Evolutionary conservation across 23 tunicate genomes (phyloP), one percentile per base, ranked within the genome.

Genomic region (Aplidium turbinatum): DNA sequence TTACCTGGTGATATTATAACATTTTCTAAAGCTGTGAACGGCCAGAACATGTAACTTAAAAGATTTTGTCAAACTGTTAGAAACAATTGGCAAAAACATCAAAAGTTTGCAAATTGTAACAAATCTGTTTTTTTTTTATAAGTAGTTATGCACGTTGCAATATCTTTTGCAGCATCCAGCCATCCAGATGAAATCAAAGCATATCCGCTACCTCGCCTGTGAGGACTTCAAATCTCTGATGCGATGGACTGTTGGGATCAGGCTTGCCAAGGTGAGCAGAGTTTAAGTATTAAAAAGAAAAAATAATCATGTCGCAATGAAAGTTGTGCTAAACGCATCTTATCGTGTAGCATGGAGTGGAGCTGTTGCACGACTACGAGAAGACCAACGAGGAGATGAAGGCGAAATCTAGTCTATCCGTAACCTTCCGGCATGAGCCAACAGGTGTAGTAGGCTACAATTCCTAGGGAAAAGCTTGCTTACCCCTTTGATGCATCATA

Each of bases 221-320:
- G 97, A 91, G 33, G 97, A 91, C 36, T 87, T 91, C 58, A 76
- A 73, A 24, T 80, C 91, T 3, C 66, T 80, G 39, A 91, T 91
- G 97, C 57, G 80, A 36, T 91, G 97, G 97, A 84, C 89, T n/a
- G 87, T 91, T 47, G 97, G 97, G 3, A 91, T 91, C 4, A 70
- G 97, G 21, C 79, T 87, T 27, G 97, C 97, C 20, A 91, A 91
- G 86, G 97, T 70, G 9, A 13, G 36, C n/a, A n/a, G n/a, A n/a
- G n/a, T n/a, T n/a, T n/a, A n/a, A n/a, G n/a, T n/a, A n/a, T n/a
- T n/a, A n/a, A n/a, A n/a, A n/a, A n/a, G n/a, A n/a, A n/a, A n/a
- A n/a, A n/a, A n/a, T n/a, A n/a, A n/a, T n/a, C n/a, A n/a, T n/a
- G n/a, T n/a, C n/a, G n/a, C n/a, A n/a, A n/a, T n/a, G n/a, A n/a